These are phyloP conservation scores for Microplitis manilae DNA, from an alignment of 2,888 invertebrate genomes.

Conservation along the genomic window DNA sequence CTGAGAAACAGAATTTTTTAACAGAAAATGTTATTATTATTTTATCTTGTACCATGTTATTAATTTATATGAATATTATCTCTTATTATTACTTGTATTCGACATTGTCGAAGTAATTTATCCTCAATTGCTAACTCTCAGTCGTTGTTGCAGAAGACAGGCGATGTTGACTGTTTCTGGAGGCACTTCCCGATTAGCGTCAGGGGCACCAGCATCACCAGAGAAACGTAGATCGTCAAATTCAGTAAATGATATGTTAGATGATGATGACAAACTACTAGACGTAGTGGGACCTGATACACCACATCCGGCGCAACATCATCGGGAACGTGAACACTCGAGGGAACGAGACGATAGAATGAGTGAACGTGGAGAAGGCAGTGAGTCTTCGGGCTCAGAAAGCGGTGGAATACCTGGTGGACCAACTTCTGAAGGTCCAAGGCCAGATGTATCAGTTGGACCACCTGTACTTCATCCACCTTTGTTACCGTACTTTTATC, in stretches of 20 bases:
- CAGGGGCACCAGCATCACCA: conserved; percentile 67
- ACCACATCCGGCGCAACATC: conserved; percentile 77
- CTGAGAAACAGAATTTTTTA: conserved; percentile 32
- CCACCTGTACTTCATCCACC: conserved; percentile 91
- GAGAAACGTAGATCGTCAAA: conserved; percentile 67
- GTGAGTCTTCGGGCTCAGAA: conserved; percentile 72
- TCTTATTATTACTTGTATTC: background rate
- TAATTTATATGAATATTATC: conserved; percentile 5
- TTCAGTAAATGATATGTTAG: conserved; percentile 71
- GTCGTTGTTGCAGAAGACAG: conserved; percentile 72
- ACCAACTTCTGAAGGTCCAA: conserved; percentile 76
- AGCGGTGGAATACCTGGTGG: conserved; percentile 73
- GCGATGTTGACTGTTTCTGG: conserved; percentile 71
- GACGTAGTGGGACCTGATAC: conserved; percentile 93
- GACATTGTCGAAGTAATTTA: background rate
- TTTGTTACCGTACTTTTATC: conserved; percentile 92
- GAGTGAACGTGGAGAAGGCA: conserved; percentile 69
- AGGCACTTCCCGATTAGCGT: conserved; percentile 67
- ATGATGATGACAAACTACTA: conserved; percentile 88
- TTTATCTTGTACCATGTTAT: background rate
- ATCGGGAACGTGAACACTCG: conserved; percentile 64
- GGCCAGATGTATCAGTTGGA: conserved; percentile 94
- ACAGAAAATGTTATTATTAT: conserved; percentile 16
- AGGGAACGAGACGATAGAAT: conserved; percentile 67
- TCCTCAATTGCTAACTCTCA: conserved; percentile 65